These are phyloP conservation scores for Drosophila quinaria DNA, from an alignment of 2,888 invertebrate genomes.

Conservation along the genomic window DNA sequence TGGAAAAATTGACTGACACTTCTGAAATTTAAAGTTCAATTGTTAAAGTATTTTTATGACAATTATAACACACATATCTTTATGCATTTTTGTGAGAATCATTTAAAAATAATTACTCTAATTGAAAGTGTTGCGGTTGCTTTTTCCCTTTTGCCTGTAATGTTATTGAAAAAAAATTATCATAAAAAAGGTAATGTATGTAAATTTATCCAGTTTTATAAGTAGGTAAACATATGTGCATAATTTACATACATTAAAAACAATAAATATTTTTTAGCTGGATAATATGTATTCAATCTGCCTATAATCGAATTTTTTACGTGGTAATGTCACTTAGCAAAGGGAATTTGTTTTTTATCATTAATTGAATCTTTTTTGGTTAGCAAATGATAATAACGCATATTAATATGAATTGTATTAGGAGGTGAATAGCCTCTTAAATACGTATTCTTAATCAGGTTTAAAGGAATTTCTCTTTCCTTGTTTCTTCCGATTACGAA, in stretches of 20 bases:
- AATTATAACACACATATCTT: slow-evolving; percentile 10
- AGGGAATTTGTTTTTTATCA: slow-evolving; percentile 2
- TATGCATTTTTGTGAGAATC: slow-evolving; percentile 18
- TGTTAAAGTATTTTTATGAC: slow-evolving; percentile 9
- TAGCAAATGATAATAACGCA: slow-evolving; percentile 1
- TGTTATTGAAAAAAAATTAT: slow-evolving; percentile 12
- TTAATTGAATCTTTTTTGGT: neutral
- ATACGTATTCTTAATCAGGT: neutral
- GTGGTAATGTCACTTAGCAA: neutral
- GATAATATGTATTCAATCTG: slow-evolving; percentile 28
- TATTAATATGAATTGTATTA: neutral
- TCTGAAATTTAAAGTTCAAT: slow-evolving; percentile 11
- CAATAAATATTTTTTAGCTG: slow-evolving; percentile 17
- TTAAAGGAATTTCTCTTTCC: neutral
- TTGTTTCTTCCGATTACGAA: neutral
- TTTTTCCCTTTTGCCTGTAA: slow-evolving; percentile 27
- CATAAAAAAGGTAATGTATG: neutral
- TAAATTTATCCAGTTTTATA: neutral
- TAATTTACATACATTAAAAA: slow-evolving; percentile 22
- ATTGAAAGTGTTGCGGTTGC: slow-evolving; percentile 46
- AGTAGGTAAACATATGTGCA: neutral
- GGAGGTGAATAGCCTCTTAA: neutral
- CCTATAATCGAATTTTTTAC: slow-evolving; percentile 14
- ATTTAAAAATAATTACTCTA: slow-evolving; percentile 44
- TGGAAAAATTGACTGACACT: neutral